Percentiles rank a stretch among this genome's conserved stretches.
phyloP scores from a whole-genome alignment of 1,140 invertebrate species.

The Oreohelix idahoensis region DNA sequence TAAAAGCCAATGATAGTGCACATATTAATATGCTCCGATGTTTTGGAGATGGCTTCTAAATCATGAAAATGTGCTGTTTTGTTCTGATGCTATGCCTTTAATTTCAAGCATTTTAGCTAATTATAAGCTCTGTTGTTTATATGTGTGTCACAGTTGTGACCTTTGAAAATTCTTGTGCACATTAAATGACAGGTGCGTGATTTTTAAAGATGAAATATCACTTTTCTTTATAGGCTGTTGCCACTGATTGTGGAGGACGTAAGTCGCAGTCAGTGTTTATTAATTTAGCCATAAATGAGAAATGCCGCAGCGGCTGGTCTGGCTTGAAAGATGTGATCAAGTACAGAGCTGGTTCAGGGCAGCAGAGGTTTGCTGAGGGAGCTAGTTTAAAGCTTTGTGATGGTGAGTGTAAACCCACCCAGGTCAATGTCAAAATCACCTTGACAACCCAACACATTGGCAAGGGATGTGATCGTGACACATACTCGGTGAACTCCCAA shows the following conservation, averaged over 20 bases:
- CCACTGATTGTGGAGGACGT: constrained; percentile 96
- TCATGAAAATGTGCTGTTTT: no score
- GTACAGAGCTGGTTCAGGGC: constrained; percentile 88
- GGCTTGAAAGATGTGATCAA: constrained; percentile 85
- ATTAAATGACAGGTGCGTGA: no score
- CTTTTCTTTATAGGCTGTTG: constrained; percentile 83
- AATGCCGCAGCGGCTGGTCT: constrained; percentile 82
- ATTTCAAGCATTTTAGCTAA: no score
- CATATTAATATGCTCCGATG: no score
- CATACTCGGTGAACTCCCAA: constrained; percentile 89
- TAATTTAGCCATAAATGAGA: constrained; percentile 89
- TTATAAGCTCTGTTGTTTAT: no score
- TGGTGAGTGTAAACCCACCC: constrained; percentile 79
- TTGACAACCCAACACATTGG: constrained; percentile 88
- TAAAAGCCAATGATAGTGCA: no score
- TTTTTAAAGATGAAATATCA: background rate
- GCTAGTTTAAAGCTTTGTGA: constrained; percentile 90
- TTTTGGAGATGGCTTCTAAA: no score
- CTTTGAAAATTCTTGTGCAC: no score
- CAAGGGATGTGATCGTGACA: constrained; percentile 91
- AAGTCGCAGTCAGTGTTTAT: constrained; percentile 89
- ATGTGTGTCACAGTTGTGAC: no score
- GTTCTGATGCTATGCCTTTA: no score
- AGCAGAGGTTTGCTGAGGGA: constrained; percentile 85
- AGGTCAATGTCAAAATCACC: constrained; percentile 79